Conservation (phyloP, 2,113 vertebrate genomes). For the Raphicerus campestris region DNA sequence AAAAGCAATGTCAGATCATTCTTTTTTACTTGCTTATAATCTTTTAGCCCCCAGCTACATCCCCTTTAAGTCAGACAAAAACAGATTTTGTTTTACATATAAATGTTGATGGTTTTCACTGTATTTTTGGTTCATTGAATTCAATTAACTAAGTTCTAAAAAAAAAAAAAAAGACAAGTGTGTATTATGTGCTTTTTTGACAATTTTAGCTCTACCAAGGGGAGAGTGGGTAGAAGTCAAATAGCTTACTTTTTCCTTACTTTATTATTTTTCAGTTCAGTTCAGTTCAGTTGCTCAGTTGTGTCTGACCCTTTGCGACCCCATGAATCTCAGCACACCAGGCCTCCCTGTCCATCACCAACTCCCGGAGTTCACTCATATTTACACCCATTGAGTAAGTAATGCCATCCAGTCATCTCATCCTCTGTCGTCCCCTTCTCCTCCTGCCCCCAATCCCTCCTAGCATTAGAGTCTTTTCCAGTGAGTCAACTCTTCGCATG, state of each 20-base stretch:
- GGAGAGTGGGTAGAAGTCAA: neutral
- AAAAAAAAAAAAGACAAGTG: conserved; percentile 31
- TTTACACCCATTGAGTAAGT: too few relatives aligned
- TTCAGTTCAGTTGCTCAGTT: too few relatives aligned
- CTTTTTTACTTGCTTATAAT: neutral
- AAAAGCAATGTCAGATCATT: neutral
- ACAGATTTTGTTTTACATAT: conserved; percentile 52
- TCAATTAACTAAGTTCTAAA: conserved; percentile 43
- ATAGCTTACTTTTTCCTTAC: neutral
- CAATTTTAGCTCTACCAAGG: neutral
- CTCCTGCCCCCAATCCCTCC: too few relatives aligned
- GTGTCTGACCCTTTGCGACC: too few relatives aligned
- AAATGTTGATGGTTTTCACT: conserved; percentile 53
- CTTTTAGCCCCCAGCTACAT: neutral
- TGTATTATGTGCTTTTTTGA: conserved; percentile 25
- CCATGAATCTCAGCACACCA: too few relatives aligned
- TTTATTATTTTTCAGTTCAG: neutral
- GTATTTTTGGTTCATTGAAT: conserved; percentile 57
- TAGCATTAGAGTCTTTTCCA: too few relatives aligned
- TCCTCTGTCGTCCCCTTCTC: too few relatives aligned
- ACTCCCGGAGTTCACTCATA: too few relatives aligned
- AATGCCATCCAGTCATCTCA: too few relatives aligned
- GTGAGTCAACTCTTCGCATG: too few relatives aligned
- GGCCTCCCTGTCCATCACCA: too few relatives aligned
- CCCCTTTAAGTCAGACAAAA: conserved; percentile 31